Percentiles rank a stretch among this genome's conserved stretches.
Evolutionary conservation across 2,113 vertebrate genomes (phyloP).

Genomic region (Cricetomys ansorgei): DNA sequence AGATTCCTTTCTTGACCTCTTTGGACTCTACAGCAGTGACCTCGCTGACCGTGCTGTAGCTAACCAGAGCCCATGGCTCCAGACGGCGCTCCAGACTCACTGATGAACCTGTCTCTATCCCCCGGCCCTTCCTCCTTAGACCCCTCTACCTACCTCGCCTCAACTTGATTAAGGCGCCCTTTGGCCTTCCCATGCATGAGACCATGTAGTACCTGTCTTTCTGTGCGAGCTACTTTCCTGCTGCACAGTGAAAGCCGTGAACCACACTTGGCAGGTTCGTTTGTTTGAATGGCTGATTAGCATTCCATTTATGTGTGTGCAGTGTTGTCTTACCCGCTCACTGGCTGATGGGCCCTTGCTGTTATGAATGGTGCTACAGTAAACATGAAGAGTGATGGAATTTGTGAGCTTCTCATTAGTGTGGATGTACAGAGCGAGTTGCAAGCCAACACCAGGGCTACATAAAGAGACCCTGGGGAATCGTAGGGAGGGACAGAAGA

Average conservation of each 20-base stretch:
- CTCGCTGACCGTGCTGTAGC: background rate
- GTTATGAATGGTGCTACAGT: background rate
- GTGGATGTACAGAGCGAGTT: background rate
- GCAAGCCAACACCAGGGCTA: background rate
- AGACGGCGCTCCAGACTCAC: background rate
- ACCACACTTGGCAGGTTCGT: background rate
- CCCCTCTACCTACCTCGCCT: too few relatives aligned
- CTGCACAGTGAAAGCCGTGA: too few relatives aligned
- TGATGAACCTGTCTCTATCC: background rate
- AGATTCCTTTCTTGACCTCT: background rate
- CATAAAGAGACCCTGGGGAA: background rate
- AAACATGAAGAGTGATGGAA: background rate
- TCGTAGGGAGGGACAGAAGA: background rate
- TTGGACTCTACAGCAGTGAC: too few relatives aligned
- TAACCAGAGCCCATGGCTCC: too few relatives aligned
- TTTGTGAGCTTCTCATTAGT: background rate
- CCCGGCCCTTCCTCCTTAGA: background rate
- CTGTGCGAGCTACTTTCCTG: background rate
- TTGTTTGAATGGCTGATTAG: background rate
- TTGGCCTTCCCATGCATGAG: background rate
- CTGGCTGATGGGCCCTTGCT: background rate
- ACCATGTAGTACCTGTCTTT: too few relatives aligned
- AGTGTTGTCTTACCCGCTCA: background rate
- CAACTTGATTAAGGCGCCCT: background rate
- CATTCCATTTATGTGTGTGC: background rate